phyloP scores from a whole-genome alignment of 2,797 vertebrate species.

The Girardinus metallicus region DNA sequence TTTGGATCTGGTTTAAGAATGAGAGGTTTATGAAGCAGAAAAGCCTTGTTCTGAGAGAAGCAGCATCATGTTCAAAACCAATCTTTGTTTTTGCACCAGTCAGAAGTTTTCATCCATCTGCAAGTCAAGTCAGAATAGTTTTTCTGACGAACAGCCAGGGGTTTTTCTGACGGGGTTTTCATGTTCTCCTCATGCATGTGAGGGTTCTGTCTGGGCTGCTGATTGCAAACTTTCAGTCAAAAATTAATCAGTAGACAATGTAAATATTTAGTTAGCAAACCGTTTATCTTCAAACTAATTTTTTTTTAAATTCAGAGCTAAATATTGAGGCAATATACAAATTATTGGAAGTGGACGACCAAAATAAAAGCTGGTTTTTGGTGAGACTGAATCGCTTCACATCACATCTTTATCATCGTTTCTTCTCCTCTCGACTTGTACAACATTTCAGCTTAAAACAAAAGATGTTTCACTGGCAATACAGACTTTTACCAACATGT shows the following conservation, averaged over 20 bases:
- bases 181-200: too few species aligned
- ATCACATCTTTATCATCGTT: not conserved
- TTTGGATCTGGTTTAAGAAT: conserved; percentile 6
- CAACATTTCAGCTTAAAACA: not conserved
- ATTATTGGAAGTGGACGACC: too few species aligned
- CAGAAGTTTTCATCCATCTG: not conserved
- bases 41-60: not conserved
- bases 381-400: not conserved
- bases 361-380: not conserved
- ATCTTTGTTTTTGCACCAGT: not conserved
- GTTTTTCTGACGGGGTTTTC: not conserved
- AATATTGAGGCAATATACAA: too few species aligned
- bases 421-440: not conserved
- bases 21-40: not conserved
- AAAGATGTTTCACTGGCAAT: not conserved
- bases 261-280: too few species aligned
- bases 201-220: too few species aligned
- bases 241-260: too few species aligned
- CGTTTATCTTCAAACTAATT: too few species aligned
- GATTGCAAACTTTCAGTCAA: too few species aligned
- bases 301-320: too few species aligned
- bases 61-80: not conserved
- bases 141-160: not conserved
- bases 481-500: not conserved
- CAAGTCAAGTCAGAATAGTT: not conserved